Evolutionary conservation across 2,888 invertebrate species (phyloP).

Genomic region (Azorinus chamasolen): DNA sequence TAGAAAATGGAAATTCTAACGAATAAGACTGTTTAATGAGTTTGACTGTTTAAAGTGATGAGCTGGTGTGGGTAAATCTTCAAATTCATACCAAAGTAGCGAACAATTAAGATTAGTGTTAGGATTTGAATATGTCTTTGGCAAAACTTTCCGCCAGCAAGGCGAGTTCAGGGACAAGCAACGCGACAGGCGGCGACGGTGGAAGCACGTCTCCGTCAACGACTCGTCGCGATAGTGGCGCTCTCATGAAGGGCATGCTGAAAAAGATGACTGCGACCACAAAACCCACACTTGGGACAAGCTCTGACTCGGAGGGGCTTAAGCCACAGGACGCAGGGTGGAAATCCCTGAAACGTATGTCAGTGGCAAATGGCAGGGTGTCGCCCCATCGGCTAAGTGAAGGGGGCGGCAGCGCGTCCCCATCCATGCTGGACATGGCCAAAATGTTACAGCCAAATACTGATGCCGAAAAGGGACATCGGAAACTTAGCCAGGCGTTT

Average conservation of each 20-base stretch:
- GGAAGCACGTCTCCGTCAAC: not conserved
- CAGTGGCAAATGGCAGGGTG: slow-evolving; percentile 22
- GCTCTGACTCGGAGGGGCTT: not conserved
- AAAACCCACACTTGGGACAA: not conserved
- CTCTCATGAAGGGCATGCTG: slow-evolving; percentile 3
- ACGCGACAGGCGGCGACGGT: not conserved
- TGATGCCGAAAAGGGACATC: slow-evolving; percentile 28
- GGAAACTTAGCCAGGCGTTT: slow-evolving; percentile 50
- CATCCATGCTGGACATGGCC: not conserved
- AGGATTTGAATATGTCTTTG: slow-evolving; percentile 59
- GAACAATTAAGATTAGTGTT: too few relatives aligned
- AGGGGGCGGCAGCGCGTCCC: slow-evolving; percentile 11
- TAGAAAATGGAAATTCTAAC: too few relatives aligned
- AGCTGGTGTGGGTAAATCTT: too few relatives aligned
- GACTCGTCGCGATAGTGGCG: slow-evolving; percentile 23
- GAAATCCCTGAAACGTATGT: slow-evolving; percentile 51
- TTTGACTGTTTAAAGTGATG: too few relatives aligned
- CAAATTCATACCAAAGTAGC: too few relatives aligned
- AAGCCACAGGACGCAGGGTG: not conserved
- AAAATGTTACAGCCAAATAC: not conserved
- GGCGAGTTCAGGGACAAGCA: not conserved
- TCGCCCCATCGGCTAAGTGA: slow-evolving; percentile 34
- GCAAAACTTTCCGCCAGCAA: slow-evolving; percentile 38
- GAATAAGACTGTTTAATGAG: too few relatives aligned
- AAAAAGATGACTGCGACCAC: not conserved